A percentile compares a stretch with the other conserved stretches of the same genome.
phyloP scores from a whole-genome alignment of 2,113 vertebrate species.

The Galemys pyrenaicus region DNA sequence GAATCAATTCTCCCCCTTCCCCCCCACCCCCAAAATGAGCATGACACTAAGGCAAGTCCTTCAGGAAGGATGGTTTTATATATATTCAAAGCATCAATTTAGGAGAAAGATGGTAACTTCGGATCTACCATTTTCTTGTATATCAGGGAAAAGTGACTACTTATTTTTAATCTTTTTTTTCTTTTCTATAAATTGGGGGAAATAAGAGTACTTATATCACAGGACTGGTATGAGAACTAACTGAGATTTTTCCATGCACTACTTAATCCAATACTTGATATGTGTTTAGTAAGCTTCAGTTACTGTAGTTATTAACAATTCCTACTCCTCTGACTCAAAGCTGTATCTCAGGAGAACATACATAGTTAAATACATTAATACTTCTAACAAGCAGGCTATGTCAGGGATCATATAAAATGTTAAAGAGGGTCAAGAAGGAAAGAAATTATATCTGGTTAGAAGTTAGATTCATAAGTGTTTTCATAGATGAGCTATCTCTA shows the following conservation, averaged over 20 bases:
- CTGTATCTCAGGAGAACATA: not conserved
- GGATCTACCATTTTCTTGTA: not conserved
- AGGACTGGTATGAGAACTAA: not conserved
- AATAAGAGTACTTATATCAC: not conserved
- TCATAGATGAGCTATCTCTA: not conserved
- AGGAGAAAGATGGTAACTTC: not conserved
- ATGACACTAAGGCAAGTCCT: not conserved
- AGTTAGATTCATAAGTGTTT: not conserved
- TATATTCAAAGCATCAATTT: not conserved
- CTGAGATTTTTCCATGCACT: not conserved
- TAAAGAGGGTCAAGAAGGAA: not conserved
- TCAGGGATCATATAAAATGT: not conserved
- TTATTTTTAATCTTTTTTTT: not conserved
- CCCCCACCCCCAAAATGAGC: not conserved
- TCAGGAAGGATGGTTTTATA: not conserved
- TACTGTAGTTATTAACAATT: not conserved
- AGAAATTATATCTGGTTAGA: not conserved
- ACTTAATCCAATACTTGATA: not conserved
- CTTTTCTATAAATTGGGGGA: not conserved
- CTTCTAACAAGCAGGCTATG: not conserved
- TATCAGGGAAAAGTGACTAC: not conserved
- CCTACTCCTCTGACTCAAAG: not conserved
- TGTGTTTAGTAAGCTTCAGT: not conserved
- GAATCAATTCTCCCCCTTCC: not conserved
- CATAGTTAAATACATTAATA: constrained; percentile 10